Base-by-base conservation (phyloP, 2,797 vertebrate genomes). In the Poecilia picta region DNA sequence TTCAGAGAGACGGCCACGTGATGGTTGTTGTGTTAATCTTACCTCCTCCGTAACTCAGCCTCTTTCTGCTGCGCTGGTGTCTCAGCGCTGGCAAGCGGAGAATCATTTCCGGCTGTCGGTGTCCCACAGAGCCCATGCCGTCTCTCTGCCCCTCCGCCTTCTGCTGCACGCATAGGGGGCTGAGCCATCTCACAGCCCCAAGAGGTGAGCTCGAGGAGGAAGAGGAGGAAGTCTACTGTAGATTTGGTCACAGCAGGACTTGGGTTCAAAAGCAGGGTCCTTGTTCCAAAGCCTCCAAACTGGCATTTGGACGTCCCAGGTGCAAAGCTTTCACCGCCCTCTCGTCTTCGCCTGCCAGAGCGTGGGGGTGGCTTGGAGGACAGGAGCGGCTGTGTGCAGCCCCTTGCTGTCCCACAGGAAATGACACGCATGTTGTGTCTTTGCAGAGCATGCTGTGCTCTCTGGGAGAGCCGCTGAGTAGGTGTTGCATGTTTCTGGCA, bases 231-330 rank as follows among this genome's bases (percentile, higher is more conserved):
- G 83, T 84, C 87, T 85, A 85, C 88, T 91, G 89, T 89, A 87
- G 89, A 90, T 92, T 91, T 89, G 83, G 90, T 89, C 92, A 82
- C 91, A 92, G 91, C 83, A 33, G 90, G 92, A 94, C 80, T 92
- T 93, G 90, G 92, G 92, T 91, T 87, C 89, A 92, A 90, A 93
- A 91, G 82, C 87, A 87, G 86, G 89, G 86, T 92, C 83, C 85
- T 87, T 85, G 51, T 90, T 95, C 95, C 93, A 95, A 93, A 91
- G 78, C 80, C 83, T 91, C 87, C 2, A 73, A 92, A 89, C 85
- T 95, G 94, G 91, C 93, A 94, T 94, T 94, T 92, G 92, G 84
- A 82, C 88, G 4, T 90, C 92, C 91, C 94, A 94, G 94, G 94
- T 94, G 93, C 92, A 87, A 77, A 88, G 92, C 86, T 88, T 88